These are phyloP conservation scores for Colaptes auratus DNA, from an alignment of 2,113 vertebrate genomes.

Conservation along the genomic window DNA sequence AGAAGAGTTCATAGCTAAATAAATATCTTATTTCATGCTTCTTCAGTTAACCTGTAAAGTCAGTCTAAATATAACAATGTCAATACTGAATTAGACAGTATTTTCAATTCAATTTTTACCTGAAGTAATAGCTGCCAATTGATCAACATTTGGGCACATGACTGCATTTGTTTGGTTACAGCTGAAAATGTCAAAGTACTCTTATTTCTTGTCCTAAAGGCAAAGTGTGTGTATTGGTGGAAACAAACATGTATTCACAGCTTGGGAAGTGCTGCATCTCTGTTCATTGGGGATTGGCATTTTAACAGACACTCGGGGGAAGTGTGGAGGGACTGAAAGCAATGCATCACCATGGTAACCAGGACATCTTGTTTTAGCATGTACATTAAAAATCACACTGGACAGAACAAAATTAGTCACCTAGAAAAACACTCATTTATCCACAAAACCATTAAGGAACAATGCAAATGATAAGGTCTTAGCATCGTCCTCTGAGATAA, in stretches of 20 bases:
- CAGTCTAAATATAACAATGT: not conserved
- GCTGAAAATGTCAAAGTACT: not conserved
- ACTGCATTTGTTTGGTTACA: not conserved
- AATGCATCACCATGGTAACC: constrained; percentile 42
- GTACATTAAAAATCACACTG: not conserved
- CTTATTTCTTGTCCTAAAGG: not conserved
- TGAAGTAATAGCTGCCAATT: not conserved
- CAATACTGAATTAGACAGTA: not conserved
- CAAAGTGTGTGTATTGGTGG: not conserved
- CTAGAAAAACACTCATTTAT: not conserved
- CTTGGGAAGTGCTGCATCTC: not conserved
- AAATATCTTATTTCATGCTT: not conserved
- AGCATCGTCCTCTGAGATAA: not conserved
- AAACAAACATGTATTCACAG: not conserved
- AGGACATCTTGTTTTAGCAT: constrained; percentile 42
- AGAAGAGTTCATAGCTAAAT: not conserved
- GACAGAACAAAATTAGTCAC: not conserved
- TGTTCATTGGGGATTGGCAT: not conserved
- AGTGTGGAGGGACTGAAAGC: not conserved
- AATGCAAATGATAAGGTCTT: not conserved
- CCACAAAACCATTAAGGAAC: not conserved
- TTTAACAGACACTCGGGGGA: not conserved
- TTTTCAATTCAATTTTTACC: not conserved
- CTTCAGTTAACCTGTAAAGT: not conserved
- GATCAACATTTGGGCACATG: not conserved